A percentile compares a stretch with the other conserved stretches of the same genome.
Evolutionary conservation across 2,797 vertebrate genomes (phyloP).

Genomic region (Brachymystax lenok): DNA sequence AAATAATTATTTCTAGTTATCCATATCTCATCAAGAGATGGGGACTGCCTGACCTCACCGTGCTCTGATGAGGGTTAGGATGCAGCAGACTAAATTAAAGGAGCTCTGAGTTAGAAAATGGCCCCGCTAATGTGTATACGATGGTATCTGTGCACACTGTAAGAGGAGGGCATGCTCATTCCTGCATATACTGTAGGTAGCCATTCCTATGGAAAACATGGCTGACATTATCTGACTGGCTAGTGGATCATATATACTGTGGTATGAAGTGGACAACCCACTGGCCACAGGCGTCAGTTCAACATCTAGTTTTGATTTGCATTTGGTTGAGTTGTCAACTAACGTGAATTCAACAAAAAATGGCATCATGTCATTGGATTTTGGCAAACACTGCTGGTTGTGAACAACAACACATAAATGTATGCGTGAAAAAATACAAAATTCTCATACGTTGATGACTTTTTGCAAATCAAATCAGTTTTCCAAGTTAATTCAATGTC

Average conservation of each 20-base stretch:
- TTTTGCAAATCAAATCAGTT: too few relatives aligned
- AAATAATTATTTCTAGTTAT: constrained; percentile 55
- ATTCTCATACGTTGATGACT: too few relatives aligned
- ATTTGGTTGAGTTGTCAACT: too few relatives aligned
- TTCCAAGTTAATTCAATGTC: too few relatives aligned
- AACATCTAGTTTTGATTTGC: too few relatives aligned
- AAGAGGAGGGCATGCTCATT: background rate
- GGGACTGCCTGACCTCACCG: constrained; percentile 41
- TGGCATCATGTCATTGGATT: too few relatives aligned
- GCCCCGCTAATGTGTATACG: background rate
- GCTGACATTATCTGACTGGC: background rate
- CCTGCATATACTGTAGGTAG: background rate
- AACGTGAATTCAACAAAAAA: too few relatives aligned
- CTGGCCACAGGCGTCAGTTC: too few relatives aligned
- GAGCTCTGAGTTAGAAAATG: background rate
- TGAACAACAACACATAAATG: too few relatives aligned
- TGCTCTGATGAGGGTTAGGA: constrained; percentile 16
- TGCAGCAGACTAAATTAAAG: background rate
- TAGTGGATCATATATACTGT: background rate
- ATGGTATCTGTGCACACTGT: background rate
- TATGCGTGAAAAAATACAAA: too few relatives aligned
- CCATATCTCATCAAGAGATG: constrained; percentile 28
- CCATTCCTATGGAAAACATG: background rate
- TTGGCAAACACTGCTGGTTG: too few relatives aligned
- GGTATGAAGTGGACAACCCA: background rate